phyloP scores from a whole-genome alignment of 1,140 invertebrate species.

The Solenopsis fugax region DNA sequence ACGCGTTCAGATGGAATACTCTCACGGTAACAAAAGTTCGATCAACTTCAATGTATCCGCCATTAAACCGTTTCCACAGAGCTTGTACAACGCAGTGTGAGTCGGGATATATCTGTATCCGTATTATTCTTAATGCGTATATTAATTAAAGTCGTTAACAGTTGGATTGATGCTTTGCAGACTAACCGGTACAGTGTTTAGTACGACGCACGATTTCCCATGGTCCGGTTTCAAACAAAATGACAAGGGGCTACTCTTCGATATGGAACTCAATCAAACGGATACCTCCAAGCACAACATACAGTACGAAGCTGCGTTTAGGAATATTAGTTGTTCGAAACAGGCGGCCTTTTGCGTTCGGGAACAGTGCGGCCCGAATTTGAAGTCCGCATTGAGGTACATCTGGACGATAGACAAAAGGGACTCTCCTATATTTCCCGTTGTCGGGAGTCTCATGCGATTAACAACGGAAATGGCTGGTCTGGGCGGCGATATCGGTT shows the following conservation, averaged over 20 bases:
- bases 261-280: constrained; percentile 89
- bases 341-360: constrained; percentile 92
- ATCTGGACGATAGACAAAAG: constrained; percentile 92
- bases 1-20: constrained; percentile 91
- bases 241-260: constrained; percentile 89
- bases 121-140: constrained; percentile 2
- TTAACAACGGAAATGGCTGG: constrained; percentile 93
- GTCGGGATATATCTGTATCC: constrained; percentile 18
- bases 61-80: constrained; percentile 91
- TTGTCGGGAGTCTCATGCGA: constrained; percentile 90
- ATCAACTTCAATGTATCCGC: constrained; percentile 91
- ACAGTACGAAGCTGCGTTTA: constrained; percentile 93
- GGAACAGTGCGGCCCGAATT: constrained; percentile 93
- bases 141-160: constrained; percentile 24
- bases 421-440: constrained; percentile 93
- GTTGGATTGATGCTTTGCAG: constrained; percentile 84
- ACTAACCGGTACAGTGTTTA: constrained; percentile 90
- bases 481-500: constrained; percentile 94
- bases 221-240: constrained; percentile 93
- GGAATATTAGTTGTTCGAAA: constrained; percentile 90
- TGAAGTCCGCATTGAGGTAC: constrained; percentile 95
- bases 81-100: constrained; percentile 82
- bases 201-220: constrained; percentile 91
- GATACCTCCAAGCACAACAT: constrained; percentile 91
- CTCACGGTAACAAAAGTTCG: constrained; percentile 90